Evolutionary conservation across 2,888 invertebrate genomes (phyloP).

Genomic region (Noctua janthe): DNA sequence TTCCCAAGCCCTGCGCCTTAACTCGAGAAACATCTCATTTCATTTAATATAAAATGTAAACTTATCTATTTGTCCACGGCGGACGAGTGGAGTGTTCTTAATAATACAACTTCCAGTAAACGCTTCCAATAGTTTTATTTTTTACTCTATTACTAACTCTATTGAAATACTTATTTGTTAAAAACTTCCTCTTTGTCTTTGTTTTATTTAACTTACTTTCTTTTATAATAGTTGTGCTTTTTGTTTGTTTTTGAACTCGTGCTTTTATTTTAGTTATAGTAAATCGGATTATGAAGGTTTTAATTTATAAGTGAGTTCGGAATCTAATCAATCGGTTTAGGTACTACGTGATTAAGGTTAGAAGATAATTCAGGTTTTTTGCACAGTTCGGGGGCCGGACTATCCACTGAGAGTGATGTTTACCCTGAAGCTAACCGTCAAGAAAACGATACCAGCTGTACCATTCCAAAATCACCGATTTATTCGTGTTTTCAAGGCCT

Average conservation of each 20-base stretch:
- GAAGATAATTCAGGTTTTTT: neutral
- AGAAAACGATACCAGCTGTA: neutral
- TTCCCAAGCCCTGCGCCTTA: conserved; percentile 51
- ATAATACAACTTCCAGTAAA: conserved; percentile 66
- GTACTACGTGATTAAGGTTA: neutral
- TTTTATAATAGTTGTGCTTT: conserved; percentile 23
- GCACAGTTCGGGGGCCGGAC: neutral
- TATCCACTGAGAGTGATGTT: neutral
- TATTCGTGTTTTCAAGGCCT: neutral
- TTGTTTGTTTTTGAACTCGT: conserved; percentile 11
- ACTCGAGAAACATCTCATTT: conserved; percentile 66
- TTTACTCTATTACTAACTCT: conserved; percentile 68
- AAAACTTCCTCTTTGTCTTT: conserved; percentile 4
- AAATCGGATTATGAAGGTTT: neutral
- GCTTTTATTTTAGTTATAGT: conserved; percentile 1
- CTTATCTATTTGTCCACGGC: conserved; percentile 59
- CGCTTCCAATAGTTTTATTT: conserved; percentile 67
- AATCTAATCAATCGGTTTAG: neutral
- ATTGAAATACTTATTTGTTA: conserved; percentile 70
- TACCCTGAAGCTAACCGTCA: neutral
- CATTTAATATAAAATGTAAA: conserved; percentile 67
- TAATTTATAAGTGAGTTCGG: neutral
- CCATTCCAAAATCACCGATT: neutral
- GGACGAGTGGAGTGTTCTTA: conserved; percentile 65
- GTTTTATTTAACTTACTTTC: conserved; percentile 43